These are phyloP conservation scores for Oligia latruncula DNA, from an alignment of 2,888 invertebrate genomes.

Conservation along the genomic window DNA sequence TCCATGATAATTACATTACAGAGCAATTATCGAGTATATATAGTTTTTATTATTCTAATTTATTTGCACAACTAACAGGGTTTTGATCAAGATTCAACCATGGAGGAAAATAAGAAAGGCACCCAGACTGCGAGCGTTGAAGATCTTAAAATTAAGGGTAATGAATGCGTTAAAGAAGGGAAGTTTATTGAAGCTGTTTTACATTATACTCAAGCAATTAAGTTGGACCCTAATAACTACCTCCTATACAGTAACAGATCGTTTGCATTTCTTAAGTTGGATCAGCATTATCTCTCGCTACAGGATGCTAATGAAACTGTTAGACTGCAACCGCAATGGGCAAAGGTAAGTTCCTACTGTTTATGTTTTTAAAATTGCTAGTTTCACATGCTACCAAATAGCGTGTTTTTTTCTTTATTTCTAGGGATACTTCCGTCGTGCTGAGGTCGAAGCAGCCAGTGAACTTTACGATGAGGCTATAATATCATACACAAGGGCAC, in stretches of 20 bases:
- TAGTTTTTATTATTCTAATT: slow-evolving; percentile 2
- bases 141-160: slow-evolving; percentile 93
- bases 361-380: neutral
- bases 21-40: neutral
- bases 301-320: slow-evolving; percentile 95
- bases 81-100: slow-evolving; percentile 55
- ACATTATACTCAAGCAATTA: slow-evolving; percentile 95
- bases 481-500: slow-evolving; percentile 92
- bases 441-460: slow-evolving; percentile 93
- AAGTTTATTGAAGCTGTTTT: slow-evolving; percentile 94
- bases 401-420: slow-evolving; percentile 8
- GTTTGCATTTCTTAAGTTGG: slow-evolving; percentile 93
- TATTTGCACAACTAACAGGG: neutral
- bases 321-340: slow-evolving; percentile 93
- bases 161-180: slow-evolving; percentile 93
- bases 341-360: slow-evolving; percentile 89
- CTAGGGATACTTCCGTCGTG: slow-evolving; percentile 93
- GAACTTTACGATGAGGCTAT: slow-evolving; percentile 92
- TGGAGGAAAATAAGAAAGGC: slow-evolving; percentile 82
- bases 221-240: slow-evolving; percentile 92
- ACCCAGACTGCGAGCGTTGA: slow-evolving; percentile 82
- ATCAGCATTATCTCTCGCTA: slow-evolving; percentile 94
- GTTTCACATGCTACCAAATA: neutral
- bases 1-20: neutral
- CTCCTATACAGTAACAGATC: slow-evolving; percentile 95